Evolutionary conservation across 2,797 vertebrate genomes (phyloP), one percentile per base, ranked within the genome.

Genomic region (Smutsia gigantea): DNA sequence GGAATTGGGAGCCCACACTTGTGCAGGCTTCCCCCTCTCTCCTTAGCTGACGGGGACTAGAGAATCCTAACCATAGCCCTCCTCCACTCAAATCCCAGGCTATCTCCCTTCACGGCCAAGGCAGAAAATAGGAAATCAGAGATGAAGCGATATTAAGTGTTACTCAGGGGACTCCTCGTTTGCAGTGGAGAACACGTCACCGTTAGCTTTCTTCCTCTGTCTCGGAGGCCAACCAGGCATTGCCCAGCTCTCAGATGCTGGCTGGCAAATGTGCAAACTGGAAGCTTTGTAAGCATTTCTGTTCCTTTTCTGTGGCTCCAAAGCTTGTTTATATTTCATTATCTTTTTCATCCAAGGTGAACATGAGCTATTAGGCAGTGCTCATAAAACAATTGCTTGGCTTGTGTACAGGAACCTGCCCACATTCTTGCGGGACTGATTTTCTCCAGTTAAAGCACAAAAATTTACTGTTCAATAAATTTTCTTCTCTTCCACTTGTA

Each of bases 261-360:
- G 82, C 63, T 19, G 12, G 31, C 39, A 19, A 14, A 53, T n/a
- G 29, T 31, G 93, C 66, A 81, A 25, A 18, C 78, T 82, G 39
- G 72, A 93, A 97, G 94, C 31, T 89, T 92, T 96, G 49, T 94
- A 97, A 98, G 96, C 51, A 12, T 53, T 77, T 87, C 90, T 95
- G 23, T 93, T 96, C 82, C 59, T 96, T 97, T 97, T 93, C 94
- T 96, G 94, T 97, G 84, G 71, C 98, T 97, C 97, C 97, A 97
- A 96, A 93, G 78, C 87, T 95, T 98, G 83, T 98, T 98, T 97
- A 90, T 97, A 90, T 97, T 97, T 98, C 95, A 90, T 98, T 95
- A 97, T 96, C 94, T 96, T 83, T 96, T 91, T 79, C 91, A 93
- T 97, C 77, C 89, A 94, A 93, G 87, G 89, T 94, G 95, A 97